phyloP scores from a whole-genome alignment of 2,797 vertebrate species.

The Sebastes hubbsi region DNA sequence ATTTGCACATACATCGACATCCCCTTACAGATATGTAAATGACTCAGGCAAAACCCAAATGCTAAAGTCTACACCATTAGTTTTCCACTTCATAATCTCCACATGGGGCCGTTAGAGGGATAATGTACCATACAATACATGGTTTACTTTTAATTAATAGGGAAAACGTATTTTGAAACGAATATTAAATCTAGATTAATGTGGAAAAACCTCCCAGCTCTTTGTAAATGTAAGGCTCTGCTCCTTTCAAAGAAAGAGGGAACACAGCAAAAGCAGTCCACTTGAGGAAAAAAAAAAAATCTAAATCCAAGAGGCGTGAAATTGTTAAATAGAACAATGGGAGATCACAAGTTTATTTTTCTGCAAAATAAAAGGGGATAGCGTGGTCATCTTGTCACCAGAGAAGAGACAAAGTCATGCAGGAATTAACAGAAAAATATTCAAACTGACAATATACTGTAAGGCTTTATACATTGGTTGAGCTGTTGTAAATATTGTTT shows the following conservation, averaged over 20 bases:
- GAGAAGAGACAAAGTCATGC: slow-evolving; percentile 15
- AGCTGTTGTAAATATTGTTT: neutral
- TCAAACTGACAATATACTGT: neutral
- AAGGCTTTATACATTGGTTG: neutral
- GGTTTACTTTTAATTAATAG: slow-evolving; percentile 99
- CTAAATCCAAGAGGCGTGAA: slow-evolving; percentile 64
- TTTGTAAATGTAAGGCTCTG: slow-evolving; percentile 73
- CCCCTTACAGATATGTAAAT: slow-evolving; percentile 96
- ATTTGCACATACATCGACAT: slow-evolving; percentile 94
- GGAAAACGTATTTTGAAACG: slow-evolving; percentile 93
- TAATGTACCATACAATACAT: slow-evolving; percentile 99
- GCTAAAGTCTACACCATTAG: slow-evolving; percentile 99
- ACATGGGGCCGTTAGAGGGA: slow-evolving; percentile 99
- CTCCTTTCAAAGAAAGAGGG: slow-evolving; percentile 54
- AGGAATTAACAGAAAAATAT: neutral
- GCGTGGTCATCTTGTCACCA: slow-evolving; percentile 29
- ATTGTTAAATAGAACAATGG: slow-evolving; percentile 64
- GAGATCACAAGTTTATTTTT: slow-evolving; percentile 58
- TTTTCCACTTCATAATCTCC: slow-evolving; percentile 99
- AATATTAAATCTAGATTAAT: slow-evolving; percentile 99
- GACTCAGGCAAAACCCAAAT: slow-evolving; percentile 94
- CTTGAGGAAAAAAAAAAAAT: slow-evolving; percentile 36
- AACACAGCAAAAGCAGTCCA: slow-evolving; percentile 43
- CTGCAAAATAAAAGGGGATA: slow-evolving; percentile 27
- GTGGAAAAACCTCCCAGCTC: slow-evolving; percentile 87